Evolutionary conservation across 1,140 invertebrate genomes (phyloP).

Genomic region (Reticulitermes speratus): DNA sequence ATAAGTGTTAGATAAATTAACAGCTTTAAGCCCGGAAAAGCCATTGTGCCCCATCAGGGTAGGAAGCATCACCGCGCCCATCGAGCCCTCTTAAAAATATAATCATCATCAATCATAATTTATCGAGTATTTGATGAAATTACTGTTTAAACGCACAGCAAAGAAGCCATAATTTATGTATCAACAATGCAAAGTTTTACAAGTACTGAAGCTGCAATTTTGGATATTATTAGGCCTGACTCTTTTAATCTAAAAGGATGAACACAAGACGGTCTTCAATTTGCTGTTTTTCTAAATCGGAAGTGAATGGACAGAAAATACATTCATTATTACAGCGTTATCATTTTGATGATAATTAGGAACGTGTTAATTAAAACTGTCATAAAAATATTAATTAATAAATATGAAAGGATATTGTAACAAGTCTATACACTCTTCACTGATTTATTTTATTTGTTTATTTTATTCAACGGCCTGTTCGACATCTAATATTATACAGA

Average conservation of each 20-base stretch:
- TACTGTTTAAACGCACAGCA: background rate
- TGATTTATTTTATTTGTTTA: too few relatives aligned
- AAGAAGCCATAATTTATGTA: background rate
- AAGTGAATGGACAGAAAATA: background rate
- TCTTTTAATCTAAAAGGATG: background rate
- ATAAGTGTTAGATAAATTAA: background rate
- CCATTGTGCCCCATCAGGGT: background rate
- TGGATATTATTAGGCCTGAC: background rate
- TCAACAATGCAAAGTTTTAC: background rate
- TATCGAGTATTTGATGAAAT: background rate
- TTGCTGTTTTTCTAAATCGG: background rate
- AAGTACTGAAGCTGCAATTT: background rate
- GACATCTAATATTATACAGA: too few relatives aligned
- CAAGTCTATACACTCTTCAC: too few relatives aligned
- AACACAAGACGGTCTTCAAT: background rate
- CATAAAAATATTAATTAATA: background rate
- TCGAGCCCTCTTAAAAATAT: background rate
- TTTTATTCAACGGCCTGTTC: too few relatives aligned
- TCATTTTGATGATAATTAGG: background rate
- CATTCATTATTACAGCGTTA: background rate
- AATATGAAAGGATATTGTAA: background rate
- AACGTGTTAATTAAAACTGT: background rate
- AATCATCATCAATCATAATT: constrained; percentile 4
- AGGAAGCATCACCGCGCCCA: background rate
- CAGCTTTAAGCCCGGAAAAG: background rate